These are phyloP conservation scores for Peromyscus eremicus DNA, from an alignment of 2,797 vertebrate species.

Conservation along the genomic window DNA sequence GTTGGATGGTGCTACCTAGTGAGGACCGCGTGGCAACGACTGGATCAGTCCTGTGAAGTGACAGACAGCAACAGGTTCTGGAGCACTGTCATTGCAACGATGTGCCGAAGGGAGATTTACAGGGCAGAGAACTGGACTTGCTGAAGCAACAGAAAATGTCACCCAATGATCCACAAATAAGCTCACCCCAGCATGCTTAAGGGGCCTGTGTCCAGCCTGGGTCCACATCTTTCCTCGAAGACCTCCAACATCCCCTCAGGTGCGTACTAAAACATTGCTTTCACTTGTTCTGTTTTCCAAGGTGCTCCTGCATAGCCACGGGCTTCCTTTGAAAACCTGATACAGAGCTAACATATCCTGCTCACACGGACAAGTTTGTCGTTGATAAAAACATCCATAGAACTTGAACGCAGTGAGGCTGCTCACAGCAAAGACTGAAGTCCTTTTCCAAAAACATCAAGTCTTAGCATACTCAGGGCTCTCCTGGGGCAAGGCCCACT, in stretches of 20 bases:
- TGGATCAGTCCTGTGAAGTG: not conserved
- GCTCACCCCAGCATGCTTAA: not conserved
- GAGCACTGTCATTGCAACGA: not conserved
- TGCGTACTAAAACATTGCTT: not conserved
- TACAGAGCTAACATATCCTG: not conserved
- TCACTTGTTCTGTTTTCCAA: not conserved
- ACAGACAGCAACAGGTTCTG: slow-evolving; percentile 65
- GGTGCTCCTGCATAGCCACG: not conserved
- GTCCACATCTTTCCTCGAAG: not conserved
- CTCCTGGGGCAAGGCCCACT: not conserved
- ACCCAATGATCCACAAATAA: not conserved
- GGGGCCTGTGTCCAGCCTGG: not conserved
- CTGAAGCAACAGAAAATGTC: not conserved
- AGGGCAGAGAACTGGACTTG: not conserved
- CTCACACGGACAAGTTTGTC: not conserved
- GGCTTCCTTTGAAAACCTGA: not conserved
- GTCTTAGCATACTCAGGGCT: not conserved
- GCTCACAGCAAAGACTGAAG: not conserved
- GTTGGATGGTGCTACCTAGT: not conserved
- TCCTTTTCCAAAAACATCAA: not conserved
- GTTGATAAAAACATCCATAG: not conserved
- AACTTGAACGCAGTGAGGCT: not conserved
- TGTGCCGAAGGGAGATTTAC: slow-evolving; percentile 27
- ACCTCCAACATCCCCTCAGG: not conserved
- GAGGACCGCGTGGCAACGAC: not conserved